Evolutionary conservation across 2,797 vertebrate genomes (phyloP), one percentile per base, ranked within the genome.

Genomic region (Falco berigora): DNA sequence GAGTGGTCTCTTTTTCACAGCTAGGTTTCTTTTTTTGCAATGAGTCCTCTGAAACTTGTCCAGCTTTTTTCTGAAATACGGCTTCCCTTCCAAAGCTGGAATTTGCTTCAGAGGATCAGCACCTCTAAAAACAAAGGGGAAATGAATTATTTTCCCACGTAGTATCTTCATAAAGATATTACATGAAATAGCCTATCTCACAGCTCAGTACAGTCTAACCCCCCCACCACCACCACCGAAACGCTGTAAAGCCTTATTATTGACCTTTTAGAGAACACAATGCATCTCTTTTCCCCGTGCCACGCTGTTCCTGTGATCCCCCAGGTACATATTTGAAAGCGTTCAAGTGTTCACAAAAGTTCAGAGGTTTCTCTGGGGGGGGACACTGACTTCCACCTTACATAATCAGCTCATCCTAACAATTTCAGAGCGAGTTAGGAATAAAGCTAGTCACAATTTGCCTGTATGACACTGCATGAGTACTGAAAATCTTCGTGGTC

Each of bases 251-350:
- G 52, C 77, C 64, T n/a, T 21, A 25, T 16, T 8, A 38, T 3
- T 22, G 50, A 46, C 47, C 64, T 36, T 9, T 23, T 16, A 30
- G 20, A 49, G 14, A 47, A 25, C 0, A 4, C 0, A 15, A 64
- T 25, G 7, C 10, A 14, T 11, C 69, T 64, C 40, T 58, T 30
- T 40, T 22, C 52, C 89, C 49, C 2, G 3, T 12, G 40, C 50
- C 71, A 36, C 32, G 0, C 61, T 22, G 62, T 46, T 12, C 46
- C 22, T 30, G 2, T 1, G 3, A 42, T 25, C 28, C 63, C 61
- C 55, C 18, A 6, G n/a, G 22, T 3, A 50, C 9, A 2, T 7
- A 30, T 24, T 3, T 63, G 58, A 58, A 63, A 56, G 44, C 0
- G 1, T 25, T 25, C 32, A 17, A 46, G 22, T 5, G 1, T 12